Percentiles rank a stretch among this genome's conserved stretches.
Conservation (phyloP, 2,888 invertebrate species). For the Orthosia cruda region DNA sequence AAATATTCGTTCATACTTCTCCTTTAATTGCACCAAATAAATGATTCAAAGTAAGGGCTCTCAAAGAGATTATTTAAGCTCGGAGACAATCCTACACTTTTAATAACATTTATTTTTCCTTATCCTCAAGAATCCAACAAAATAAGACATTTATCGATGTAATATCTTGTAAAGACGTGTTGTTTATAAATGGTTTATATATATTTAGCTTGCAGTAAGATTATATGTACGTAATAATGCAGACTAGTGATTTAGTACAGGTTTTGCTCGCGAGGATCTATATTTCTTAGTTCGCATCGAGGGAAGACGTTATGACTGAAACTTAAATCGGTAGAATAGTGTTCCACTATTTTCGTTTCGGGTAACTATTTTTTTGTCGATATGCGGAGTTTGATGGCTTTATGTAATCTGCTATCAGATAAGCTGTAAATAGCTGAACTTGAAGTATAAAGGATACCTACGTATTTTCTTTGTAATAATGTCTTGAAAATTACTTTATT, state of each 20-base stretch:
- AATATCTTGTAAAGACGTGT: slow-evolving; percentile 40
- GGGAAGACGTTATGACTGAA: slow-evolving; percentile 91
- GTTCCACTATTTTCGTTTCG: slow-evolving; percentile 55
- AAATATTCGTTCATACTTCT: slow-evolving; percentile 33
- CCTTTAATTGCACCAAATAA: slow-evolving; percentile 12
- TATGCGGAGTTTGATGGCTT: background rate
- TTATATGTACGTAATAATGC: slow-evolving; percentile 86
- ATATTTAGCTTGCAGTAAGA: slow-evolving; percentile 74
- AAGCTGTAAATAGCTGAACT: background rate
- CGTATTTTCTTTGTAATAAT: background rate
- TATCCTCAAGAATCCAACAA: slow-evolving; percentile 15
- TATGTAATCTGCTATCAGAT: background rate
- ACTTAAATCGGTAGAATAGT: slow-evolving; percentile 86
- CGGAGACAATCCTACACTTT: slow-evolving; percentile 12
- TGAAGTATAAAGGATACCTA: background rate
- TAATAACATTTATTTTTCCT: slow-evolving; percentile 23
- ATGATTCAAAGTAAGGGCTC: slow-evolving; percentile 21
- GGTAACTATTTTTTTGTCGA: slow-evolving; percentile 11
- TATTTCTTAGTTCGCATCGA: slow-evolving; percentile 91
- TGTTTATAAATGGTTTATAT: slow-evolving; percentile 57
- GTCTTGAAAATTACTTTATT: background rate
- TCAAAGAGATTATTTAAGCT: slow-evolving; percentile 16
- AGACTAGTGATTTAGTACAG: slow-evolving; percentile 91
- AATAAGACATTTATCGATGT: slow-evolving; percentile 9
- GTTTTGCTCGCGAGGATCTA: slow-evolving; percentile 90